Evolutionary conservation across 1,140 invertebrate genomes (phyloP), one percentile per base, ranked within the genome.

Genomic region (Tetraneura akinire): DNA sequence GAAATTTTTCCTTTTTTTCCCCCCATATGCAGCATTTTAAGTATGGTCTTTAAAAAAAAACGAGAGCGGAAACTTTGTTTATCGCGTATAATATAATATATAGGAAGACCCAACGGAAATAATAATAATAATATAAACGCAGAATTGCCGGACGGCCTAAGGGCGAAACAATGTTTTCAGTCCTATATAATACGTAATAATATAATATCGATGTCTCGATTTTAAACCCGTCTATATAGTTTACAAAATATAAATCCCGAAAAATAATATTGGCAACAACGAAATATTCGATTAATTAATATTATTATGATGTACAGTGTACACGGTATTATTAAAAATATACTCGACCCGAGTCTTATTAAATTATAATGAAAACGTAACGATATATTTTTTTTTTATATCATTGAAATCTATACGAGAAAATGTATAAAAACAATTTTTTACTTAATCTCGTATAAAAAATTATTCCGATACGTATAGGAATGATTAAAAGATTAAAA

Each of bases 91-190:
- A n/a, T n/a, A n/a, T n/a, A n/a, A n/a, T n/a, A n/a, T n/a, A 78
- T 78, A 57, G 32, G 29, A 57, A n/a, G 29, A 55, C 53, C 74
- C 74, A 45, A n/a, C 49, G 21, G 37, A 47, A 62, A 47, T 62
- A 78, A 47, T 62, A 78, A 62, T 78, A 78, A 26, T 78, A n/a
- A n/a, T n/a, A n/a, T n/a, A 60, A 21, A 53, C 55, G 55, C n/a
- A n/a, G 26, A 42, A 37, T 42, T 29, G 32, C 21, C 42, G 42
- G 23, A 78, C 62, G n/a, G 21, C 74, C 74, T 57, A 45, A 18
- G 26, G 74, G 74, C 55, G 18, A 62, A 78, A 60, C 55, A 62
- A 78, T 18, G 42, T 47, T 68, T 68, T 68, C 42, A 26, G 37
- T 11, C 23, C 29, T 32, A 45, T 11, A 26, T 64, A 42, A 11